Conservation (phyloP, 2,888 invertebrate genomes). For the Drosophila histrio region DNA sequence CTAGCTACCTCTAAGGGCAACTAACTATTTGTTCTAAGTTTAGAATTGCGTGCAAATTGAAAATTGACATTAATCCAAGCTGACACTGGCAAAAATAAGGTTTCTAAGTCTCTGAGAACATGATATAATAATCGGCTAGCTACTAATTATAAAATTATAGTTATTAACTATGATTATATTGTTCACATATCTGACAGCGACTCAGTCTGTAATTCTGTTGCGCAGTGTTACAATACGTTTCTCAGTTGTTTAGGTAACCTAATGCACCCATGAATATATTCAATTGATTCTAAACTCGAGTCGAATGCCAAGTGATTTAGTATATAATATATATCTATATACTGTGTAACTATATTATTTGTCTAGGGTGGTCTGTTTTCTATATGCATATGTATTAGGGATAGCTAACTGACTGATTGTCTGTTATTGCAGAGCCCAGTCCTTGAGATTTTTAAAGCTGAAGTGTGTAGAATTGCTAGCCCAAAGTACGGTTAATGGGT, state of each 20-base stretch:
- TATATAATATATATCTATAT: background rate
- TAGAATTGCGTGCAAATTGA: constrained; percentile 33
- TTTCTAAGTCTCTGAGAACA: background rate
- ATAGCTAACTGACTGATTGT: background rate
- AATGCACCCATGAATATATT: constrained; percentile 17
- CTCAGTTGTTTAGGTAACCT: constrained; percentile 15
- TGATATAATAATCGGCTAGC: background rate
- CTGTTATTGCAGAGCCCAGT: background rate
- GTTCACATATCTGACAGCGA: background rate
- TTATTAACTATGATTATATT: constrained; percentile 17
- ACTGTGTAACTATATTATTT: background rate
- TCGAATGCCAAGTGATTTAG: constrained; percentile 2
- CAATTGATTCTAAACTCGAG: constrained; percentile 8
- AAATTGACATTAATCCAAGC: constrained; percentile 24
- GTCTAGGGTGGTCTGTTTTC: background rate
- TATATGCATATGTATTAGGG: background rate
- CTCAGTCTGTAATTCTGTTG: background rate
- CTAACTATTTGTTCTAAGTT: background rate
- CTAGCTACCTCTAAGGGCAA: background rate
- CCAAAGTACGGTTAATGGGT: background rate
- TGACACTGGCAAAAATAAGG: constrained; percentile 1
- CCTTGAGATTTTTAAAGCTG: background rate
- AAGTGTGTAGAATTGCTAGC: no score
- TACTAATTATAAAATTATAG: constrained; percentile 13
- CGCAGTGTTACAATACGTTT: background rate